Conservation (phyloP, 2,113 vertebrate genomes). For the Melanocharis versteri region DNA sequence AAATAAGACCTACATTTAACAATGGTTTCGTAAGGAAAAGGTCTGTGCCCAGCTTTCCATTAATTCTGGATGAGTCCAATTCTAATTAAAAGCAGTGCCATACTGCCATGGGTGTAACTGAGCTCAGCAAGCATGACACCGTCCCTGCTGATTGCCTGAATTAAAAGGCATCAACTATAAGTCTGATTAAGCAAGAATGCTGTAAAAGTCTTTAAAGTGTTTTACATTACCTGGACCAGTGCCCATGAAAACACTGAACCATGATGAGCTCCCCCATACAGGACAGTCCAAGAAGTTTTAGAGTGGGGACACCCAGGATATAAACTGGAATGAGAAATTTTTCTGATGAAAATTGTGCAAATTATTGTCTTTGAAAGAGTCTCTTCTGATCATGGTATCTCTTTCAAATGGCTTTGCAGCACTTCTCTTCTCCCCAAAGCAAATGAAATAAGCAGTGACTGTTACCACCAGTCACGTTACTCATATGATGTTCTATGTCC, state of each 20-base stretch:
- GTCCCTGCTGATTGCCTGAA: neutral
- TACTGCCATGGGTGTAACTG: rapidly evolving
- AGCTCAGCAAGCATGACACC: neutral
- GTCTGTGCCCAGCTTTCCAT: neutral
- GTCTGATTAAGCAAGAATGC: neutral
- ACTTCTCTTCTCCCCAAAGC: neutral
- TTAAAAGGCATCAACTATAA: neutral
- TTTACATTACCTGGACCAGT: neutral
- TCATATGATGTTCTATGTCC: neutral
- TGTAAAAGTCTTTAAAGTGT: neutral
- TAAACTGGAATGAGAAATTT: neutral
- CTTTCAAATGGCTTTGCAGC: neutral
- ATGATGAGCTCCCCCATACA: neutral
- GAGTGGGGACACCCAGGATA: neutral
- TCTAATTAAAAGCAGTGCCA: neutral
- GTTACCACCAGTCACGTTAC: neutral
- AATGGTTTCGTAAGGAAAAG: neutral
- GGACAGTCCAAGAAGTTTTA: neutral
- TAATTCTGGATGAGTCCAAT: neutral
- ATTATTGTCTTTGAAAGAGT: neutral
- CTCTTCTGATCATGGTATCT: neutral
- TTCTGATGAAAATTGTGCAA: neutral
- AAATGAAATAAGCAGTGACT: neutral
- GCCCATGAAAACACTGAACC: neutral
- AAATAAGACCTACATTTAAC: neutral